Conservation (phyloP, 2,797 vertebrate genomes). For the Onychomys leucogaster region DNA sequence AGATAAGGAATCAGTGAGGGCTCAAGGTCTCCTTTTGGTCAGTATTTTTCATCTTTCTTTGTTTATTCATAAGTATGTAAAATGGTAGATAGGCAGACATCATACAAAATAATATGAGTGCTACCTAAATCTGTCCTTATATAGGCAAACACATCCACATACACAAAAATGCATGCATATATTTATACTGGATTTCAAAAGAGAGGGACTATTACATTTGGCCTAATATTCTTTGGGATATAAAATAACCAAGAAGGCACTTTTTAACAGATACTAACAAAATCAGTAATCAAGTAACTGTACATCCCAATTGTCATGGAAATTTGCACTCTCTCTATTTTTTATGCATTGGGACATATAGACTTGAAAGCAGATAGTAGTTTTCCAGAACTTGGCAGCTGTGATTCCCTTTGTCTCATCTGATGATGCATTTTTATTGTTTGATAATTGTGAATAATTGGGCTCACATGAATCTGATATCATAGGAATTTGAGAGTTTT, state of each 20-base stretch:
- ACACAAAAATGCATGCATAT: not conserved
- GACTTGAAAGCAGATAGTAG: not conserved
- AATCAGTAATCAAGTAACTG: constrained; percentile 10
- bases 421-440: constrained; percentile 5
- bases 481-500: constrained; percentile 13
- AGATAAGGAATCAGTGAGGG: not conserved
- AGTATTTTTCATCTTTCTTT: not conserved
- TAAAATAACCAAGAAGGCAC: not conserved
- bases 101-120: not conserved
- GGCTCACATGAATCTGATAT: not conserved
- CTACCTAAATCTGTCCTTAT: not conserved
- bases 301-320: not conserved
- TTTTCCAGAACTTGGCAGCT: not conserved
- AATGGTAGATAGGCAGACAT: not conserved
- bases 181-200: not conserved
- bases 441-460: constrained; percentile 21
- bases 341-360: not conserved
- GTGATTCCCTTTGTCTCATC: not conserved
- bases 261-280: not conserved
- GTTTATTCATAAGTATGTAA: not conserved
- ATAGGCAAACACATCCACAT: not conserved
- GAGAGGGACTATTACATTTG: not conserved
- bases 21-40: not conserved
- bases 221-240: not conserved
- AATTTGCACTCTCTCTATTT: not conserved